Evolutionary conservation across 2,113 vertebrate genomes (phyloP).

Genomic region (Oncorhynchus nerka): DNA sequence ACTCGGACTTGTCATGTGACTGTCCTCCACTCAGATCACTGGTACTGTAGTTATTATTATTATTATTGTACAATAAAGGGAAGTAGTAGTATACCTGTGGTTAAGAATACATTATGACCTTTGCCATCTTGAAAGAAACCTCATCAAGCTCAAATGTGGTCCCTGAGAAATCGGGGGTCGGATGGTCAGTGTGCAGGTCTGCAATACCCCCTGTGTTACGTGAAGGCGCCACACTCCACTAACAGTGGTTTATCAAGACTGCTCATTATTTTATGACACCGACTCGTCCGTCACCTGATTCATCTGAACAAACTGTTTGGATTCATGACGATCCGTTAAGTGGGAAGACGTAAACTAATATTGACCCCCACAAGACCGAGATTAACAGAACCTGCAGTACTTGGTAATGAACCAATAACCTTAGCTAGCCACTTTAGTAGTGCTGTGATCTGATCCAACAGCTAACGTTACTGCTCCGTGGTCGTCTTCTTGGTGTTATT

Average conservation of each 20-base stretch:
- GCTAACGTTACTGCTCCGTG: not conserved
- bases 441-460: no score
- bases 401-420: slow-evolving; percentile 2
- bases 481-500: no score
- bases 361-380: no score
- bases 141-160: no score
- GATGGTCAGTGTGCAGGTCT: not conserved
- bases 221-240: slow-evolving; percentile 19
- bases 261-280: slow-evolving; percentile 5
- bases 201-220: slow-evolving; percentile 12
- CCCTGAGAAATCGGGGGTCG: no score
- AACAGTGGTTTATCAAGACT: slow-evolving; percentile 10
- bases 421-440: not conserved
- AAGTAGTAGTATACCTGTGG: no score
- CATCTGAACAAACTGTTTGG: slow-evolving; percentile 4
- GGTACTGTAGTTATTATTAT: no score
- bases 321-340: not conserved
- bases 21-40: no score
- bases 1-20: no score
- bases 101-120: no score
- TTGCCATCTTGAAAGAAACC: no score
- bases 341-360: not conserved
- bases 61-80: no score
- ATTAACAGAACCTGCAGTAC: not conserved
- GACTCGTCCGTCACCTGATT: slow-evolving; percentile 10